Evolutionary conservation across 2,888 invertebrate genomes (phyloP), one percentile per base, ranked within the genome.

Genomic region (Augiades crinisus): DNA sequence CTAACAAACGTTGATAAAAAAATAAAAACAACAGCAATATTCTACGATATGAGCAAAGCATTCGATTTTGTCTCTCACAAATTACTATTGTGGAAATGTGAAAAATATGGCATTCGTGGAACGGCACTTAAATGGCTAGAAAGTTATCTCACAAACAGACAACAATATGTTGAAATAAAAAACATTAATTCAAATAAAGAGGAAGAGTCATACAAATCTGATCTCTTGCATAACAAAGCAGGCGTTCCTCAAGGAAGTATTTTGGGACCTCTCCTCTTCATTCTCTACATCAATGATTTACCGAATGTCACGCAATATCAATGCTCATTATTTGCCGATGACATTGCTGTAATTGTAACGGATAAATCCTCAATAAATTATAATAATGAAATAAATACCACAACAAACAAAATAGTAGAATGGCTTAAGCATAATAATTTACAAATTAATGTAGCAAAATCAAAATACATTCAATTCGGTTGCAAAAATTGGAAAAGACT

Each of bases 341-440:
- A 34, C 12, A 34, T 34, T n/a, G 34, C 34, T 2, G 16, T 16
- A 16, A 16, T 34, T 16, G 5, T 34, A 34, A 5, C 8, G 8
- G 34, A 34, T 4, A 34, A 16, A 3, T 2, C 7, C 2, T 3
- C 16, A 0, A 6, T 14, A 2, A 24, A 24, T 34, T 16, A n/a
- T 34, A 34, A 41, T 30, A 30, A 41, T 10, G n/a, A 10, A 34
- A 43, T 43, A 16, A 43, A 36, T 5, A 7, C 34, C 5, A 45
- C 22, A 24, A 33, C 24, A 7, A 24, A 36, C 16, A 34, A 16
- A 24, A 36, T 45, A 4, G 14, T 24, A 21, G 7, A 4, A 45
- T 45, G 34, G 36, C 34, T 45, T n/a, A 36, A 10, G 12, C n/a
- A 24, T 10, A 45, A 45, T 45, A 45, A 45, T 22, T 14, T 45